Evolutionary conservation across 2,797 vertebrate species (phyloP).

Genomic region (Falco concolor): DNA sequence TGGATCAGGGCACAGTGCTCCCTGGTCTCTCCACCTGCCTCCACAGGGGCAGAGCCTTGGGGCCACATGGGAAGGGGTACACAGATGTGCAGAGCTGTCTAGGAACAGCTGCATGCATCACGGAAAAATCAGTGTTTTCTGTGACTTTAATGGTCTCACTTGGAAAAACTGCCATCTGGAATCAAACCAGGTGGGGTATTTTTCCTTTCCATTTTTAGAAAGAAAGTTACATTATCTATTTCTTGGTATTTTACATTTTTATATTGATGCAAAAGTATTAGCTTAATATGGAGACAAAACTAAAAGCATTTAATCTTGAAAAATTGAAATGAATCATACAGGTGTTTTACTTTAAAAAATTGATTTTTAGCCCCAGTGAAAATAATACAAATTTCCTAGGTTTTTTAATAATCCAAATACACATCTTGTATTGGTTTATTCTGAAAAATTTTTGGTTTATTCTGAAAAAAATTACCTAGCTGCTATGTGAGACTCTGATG

Average conservation of each 20-base stretch:
- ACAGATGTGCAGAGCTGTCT: neutral
- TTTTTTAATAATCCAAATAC: neutral
- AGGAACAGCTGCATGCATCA: neutral
- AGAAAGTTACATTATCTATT: neutral
- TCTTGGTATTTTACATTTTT: neutral
- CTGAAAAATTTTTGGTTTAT: neutral
- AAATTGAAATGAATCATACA: neutral
- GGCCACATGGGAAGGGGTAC: fast-evolving
- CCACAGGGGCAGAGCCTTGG: fast-evolving
- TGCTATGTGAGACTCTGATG: neutral
- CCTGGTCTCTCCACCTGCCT: neutral
- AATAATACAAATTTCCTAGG: neutral
- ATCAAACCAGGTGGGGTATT: neutral
- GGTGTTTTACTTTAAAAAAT: neutral
- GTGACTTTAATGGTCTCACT: neutral
- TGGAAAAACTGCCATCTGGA: neutral
- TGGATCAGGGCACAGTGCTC: fast-evolving
- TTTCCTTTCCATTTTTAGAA: neutral
- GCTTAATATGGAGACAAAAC: neutral
- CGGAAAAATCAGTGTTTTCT: neutral
- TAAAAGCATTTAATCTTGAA: neutral
- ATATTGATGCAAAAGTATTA: neutral
- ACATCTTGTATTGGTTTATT: too few relatives aligned
- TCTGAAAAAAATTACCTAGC: neutral
- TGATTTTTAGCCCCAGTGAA: neutral